Conservation (phyloP, 35 echinoderm and acorn worm species). For the Anneissia japonica region DNA sequence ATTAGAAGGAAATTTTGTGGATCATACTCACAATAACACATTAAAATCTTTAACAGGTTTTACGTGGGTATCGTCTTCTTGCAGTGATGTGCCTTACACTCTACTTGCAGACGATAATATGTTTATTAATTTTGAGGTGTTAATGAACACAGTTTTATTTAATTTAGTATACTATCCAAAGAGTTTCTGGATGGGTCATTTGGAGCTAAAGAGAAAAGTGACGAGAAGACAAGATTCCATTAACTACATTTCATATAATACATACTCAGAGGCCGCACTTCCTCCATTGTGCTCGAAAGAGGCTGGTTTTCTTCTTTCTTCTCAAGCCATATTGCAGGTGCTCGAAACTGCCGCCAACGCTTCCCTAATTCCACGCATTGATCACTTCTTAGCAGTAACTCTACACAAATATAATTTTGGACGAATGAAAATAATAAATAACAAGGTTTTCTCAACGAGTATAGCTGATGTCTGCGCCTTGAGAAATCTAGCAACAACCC, state of each 20-base stretch:
- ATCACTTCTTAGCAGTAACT: not conserved
- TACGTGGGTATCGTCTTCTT: slow-evolving; percentile 40
- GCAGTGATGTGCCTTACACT: slow-evolving; percentile 49
- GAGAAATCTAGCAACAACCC: not conserved
- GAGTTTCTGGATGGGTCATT: not conserved
- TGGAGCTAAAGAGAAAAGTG: not conserved
- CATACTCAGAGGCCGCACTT: not conserved
- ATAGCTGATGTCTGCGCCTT: not conserved
- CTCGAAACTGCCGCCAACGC: not conserved
- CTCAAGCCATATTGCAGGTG: not conserved
- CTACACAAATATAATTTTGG: not conserved
- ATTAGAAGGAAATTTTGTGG: slow-evolving; percentile 63
- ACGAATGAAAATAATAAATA: not conserved
- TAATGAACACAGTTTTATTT: slow-evolving; percentile 8
- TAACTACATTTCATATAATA: not conserved
- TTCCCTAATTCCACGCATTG: not conserved
- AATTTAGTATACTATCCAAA: not conserved
- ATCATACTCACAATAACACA: slow-evolving; percentile 52
- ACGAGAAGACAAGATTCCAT: not conserved
- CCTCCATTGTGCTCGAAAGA: not conserved
- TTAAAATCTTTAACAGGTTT: slow-evolving; percentile 55
- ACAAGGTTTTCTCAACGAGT: not conserved
- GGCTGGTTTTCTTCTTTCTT: not conserved
- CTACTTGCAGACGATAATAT: slow-evolving; percentile 71
- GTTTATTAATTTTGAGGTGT: slow-evolving; percentile 52